These are phyloP conservation scores for Anguilla japonica DNA, from an alignment of 2,113 vertebrate genomes.

Conservation along the genomic window DNA sequence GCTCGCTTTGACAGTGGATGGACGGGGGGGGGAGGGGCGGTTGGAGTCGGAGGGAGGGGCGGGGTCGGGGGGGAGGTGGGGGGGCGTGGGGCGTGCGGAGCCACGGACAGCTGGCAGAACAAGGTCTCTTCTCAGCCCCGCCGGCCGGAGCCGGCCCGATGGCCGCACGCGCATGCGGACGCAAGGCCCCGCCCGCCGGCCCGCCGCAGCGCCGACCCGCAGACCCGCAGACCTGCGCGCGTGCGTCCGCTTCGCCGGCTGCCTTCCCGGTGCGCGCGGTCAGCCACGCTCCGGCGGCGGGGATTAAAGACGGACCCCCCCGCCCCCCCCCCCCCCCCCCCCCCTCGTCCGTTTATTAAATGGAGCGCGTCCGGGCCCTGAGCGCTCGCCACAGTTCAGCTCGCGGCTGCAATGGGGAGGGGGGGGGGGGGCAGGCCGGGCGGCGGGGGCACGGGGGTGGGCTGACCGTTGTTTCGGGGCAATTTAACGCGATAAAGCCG, in stretches of 20 bases:
- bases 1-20: slow-evolving; percentile 32
- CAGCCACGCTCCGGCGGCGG: neutral
- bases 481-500: slow-evolving; percentile 30
- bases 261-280: neutral
- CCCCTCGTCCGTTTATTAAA: slow-evolving; percentile 17
- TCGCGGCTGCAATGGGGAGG: slow-evolving; percentile 24
- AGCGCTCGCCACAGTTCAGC: slow-evolving; percentile 23
- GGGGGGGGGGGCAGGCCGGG: neutral
- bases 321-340: neutral
- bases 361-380: slow-evolving; percentile 7
- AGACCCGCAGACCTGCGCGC: neutral
- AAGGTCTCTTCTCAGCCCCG: slow-evolving; percentile 21
- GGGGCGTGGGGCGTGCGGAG: neutral
- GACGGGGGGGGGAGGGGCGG: neutral
- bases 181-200: neutral
- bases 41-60: neutral
- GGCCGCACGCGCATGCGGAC: neutral
- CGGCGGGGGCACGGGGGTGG: neutral
- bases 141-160: too few species aligned
- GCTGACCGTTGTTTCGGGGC: slow-evolving; percentile 25
- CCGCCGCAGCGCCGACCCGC: neutral
- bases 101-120: slow-evolving; percentile 10
- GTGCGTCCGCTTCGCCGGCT: neutral
- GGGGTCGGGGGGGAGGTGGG: neutral
- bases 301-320: slow-evolving; percentile 12